Evolutionary conservation across 2,113 vertebrate species (phyloP).

Genomic region (Amblyornis subalaris): DNA sequence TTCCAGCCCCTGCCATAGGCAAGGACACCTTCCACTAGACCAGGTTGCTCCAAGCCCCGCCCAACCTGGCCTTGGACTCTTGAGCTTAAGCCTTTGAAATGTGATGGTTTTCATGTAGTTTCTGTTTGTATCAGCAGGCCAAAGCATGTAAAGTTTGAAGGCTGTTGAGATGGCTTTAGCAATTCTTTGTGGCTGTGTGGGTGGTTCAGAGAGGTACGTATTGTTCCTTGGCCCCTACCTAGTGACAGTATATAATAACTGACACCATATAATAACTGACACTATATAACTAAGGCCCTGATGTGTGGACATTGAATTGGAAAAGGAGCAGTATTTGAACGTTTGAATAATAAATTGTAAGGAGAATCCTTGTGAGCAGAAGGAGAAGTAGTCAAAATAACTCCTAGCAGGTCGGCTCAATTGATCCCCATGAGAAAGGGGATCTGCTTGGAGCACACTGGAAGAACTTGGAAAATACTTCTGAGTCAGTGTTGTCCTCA

Average conservation of each 20-base stretch:
- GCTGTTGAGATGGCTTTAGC: neutral
- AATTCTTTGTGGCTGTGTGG: neutral
- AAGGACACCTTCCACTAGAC: neutral
- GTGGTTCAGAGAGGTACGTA: neutral
- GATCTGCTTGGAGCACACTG: neutral
- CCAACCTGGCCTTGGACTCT: neutral
- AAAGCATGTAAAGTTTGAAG: neutral
- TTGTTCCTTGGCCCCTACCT: neutral
- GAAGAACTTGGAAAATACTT: neutral
- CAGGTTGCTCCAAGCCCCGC: neutral
- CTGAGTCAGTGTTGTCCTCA: neutral
- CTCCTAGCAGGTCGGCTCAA: neutral
- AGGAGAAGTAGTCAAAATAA: neutral
- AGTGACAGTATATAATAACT: neutral
- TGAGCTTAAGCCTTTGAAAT: neutral
- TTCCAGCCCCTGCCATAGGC: neutral
- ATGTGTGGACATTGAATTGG: neutral
- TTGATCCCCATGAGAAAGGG: neutral
- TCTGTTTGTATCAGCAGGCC: neutral
- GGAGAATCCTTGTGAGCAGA: neutral
- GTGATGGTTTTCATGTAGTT: neutral
- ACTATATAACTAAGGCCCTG: neutral
- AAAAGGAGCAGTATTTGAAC: neutral
- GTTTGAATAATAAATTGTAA: neutral
- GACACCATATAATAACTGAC: accelerated